Percentiles rank a stretch among this genome's conserved stretches.
Evolutionary conservation across 2,888 invertebrate species (phyloP).

Genomic region (Kryphioiulus occultus): DNA sequence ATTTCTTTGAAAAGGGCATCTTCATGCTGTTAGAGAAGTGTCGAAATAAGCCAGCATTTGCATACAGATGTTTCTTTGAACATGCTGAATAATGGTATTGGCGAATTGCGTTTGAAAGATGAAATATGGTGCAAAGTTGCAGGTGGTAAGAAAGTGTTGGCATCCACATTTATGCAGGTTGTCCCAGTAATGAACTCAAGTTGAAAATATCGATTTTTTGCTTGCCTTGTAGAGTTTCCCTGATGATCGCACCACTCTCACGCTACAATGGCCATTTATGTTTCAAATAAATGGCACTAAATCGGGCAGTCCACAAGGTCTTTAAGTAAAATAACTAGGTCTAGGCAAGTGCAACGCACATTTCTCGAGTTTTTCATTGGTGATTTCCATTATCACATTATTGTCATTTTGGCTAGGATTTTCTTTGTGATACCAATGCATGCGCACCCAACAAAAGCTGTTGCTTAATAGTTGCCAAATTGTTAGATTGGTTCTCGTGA

Average conservation of each 20-base stretch:
- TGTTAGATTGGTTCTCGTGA: neutral
- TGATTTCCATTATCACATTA: slow-evolving; percentile 12
- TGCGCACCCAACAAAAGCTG: slow-evolving; percentile 8
- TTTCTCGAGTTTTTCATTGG: neutral
- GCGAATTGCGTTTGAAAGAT: slow-evolving; percentile 23
- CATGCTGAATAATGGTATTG: slow-evolving; percentile 9
- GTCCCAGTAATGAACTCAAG: slow-evolving; percentile 4
- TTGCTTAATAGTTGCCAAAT: slow-evolving; percentile 14
- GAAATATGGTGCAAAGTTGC: neutral
- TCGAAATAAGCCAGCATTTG: neutral
- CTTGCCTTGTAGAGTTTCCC: neutral
- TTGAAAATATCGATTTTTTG: slow-evolving; percentile 23
- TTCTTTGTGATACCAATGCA: neutral
- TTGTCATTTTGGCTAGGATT: neutral
- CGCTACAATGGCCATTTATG: neutral
- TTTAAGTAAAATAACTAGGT: slow-evolving; percentile 21
- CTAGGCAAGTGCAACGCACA: neutral
- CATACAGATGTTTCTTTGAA: slow-evolving; percentile 9
- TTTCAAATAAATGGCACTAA: slow-evolving; percentile 7
- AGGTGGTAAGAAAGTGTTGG: slow-evolving; percentile 8
- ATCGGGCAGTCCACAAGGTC: neutral
- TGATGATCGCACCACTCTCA: neutral
- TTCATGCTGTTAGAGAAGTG: slow-evolving; percentile 23
- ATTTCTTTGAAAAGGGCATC: neutral
- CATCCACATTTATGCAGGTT: slow-evolving; percentile 15